Base-by-base conservation (phyloP, 2,113 vertebrate species). In the Triplophysa siluroides region DNA sequence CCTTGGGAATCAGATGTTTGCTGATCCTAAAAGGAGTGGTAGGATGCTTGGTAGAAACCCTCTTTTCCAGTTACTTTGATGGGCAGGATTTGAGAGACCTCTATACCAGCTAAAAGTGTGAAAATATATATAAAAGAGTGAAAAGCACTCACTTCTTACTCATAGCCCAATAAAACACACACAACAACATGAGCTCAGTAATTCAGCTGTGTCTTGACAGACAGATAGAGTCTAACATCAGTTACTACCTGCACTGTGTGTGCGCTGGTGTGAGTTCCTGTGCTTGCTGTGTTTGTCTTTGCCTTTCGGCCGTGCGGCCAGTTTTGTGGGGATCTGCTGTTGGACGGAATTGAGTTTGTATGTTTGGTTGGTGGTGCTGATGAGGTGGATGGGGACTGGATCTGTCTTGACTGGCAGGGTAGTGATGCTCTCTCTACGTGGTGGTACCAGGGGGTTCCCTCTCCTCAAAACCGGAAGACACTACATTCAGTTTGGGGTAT, bases 241-340 rank as follows among this genome's bases (percentile, higher is more conserved):
- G 24, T 10, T 52, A 82, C 73, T 65, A 99, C 97, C 94, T 72
- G 95, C 91, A 61, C 96, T 98, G 81, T 96, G 94, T 0, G 92
- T 88, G 45, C 96, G 93, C 12, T 96, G 94, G 81, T 98, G 96
- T 21, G 93, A 92, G 2, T 82, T 83, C 88, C 93, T 94, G 69
- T 0, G 86, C 83, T 93, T 95, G 71, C 85, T 14, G 6, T 88
- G 65, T 38, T 94, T 97, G 77, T 97, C 96, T 80, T 94, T 97
- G 77, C 89, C 86, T 91, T 94, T 92, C 92, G 62, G 62, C 3
- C 93, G 84, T n/a, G 86, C 75, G 0, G 94, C 96, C 85, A 99
- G 92, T 83, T 98, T 98, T 64, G 94, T 95, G 64, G 97, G 97
- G 84, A 99, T 98, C 91, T 97, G 93, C 92, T 98, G 97, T 88